Base-by-base conservation (phyloP, 1,140 invertebrate genomes). In the Pseudobourletiella spinata region DNA sequence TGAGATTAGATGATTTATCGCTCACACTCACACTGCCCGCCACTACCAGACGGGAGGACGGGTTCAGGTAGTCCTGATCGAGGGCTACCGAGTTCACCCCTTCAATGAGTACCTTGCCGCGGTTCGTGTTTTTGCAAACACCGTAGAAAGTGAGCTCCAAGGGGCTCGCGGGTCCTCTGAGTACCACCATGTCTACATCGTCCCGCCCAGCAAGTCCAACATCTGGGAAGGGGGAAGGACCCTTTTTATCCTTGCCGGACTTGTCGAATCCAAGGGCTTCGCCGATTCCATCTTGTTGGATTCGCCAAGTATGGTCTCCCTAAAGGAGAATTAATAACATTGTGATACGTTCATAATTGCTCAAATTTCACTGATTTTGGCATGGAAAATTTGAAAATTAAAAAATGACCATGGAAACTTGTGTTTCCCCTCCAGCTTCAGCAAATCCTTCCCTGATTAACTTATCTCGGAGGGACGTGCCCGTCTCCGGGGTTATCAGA, bases 61-160 rank as follows among this genome's bases (percentile, higher is more conserved):
- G 73, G 73, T 86, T 82, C 63, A 87, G 82, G 0, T 87, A 87
- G 60, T 88, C 83, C 0, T 83, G 79, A 61, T 95, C 88, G 0
- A 96, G 76, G 3, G 91, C 76, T 4, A 95, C 83, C 0, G 84
- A 86, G 76, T 96, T 96, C 0, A 96, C 86, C 43, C 73, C 73
- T 22, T 91, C 87, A 2, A 95, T 79, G 0, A 43, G 67, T 0
- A 88, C 80, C 1, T 66, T 71, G 65, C 82, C 84, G 3, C 76
- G 74, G 8, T 73, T 63, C 22, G 80, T 81, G 14, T 76, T 74
- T 15, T 75, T 75, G 50, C 83, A 80, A 39, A 87, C 69, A 57
- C 82, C 81, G 56, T 74, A 75, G 22, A 93, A 76, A 1, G 73
- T 74, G 59, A 87, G 83, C 75, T 95, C 90, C 52, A 95, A 73